Conservation (phyloP, 35 echinoderm and acorn worm species). For the Antedon bifida region DNA sequence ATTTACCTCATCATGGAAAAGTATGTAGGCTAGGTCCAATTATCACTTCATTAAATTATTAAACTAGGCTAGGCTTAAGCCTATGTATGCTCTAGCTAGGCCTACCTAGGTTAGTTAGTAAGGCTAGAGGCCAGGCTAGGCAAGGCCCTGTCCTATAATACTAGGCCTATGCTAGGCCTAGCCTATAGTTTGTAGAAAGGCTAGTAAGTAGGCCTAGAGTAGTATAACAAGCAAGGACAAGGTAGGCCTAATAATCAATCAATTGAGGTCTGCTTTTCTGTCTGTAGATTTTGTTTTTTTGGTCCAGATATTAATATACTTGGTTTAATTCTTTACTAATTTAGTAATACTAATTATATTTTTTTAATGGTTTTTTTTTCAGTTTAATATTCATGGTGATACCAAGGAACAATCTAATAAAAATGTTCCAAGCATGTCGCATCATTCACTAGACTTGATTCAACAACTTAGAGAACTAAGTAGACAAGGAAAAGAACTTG, state of each 20-base stretch:
- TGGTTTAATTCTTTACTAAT: no score
- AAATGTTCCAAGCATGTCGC: no score
- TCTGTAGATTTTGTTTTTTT: no score
- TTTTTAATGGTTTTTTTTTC: no score
- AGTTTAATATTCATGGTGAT: no score
- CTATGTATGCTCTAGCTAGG: no score
- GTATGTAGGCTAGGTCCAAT: not conserved
- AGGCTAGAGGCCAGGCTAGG: not conserved
- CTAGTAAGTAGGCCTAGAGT: not conserved
- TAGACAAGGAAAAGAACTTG: slow-evolving; percentile 23
- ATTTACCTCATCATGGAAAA: not conserved
- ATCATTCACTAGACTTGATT: slow-evolving; percentile 34
- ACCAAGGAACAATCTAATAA: no score
- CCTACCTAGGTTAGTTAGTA: not conserved
- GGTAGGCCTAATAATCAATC: no score
- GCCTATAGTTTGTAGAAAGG: not conserved
- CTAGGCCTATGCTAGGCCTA: not conserved
- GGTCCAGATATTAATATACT: no score
- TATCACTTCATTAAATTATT: not conserved
- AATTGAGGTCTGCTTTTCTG: no score
- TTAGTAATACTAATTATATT: no score
- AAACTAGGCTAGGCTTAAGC: not conserved
- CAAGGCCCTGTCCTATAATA: not conserved
- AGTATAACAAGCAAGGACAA: not conserved
- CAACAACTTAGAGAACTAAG: slow-evolving; percentile 36